Base-by-base conservation (phyloP, 2,113 vertebrate genomes). In the Siniperca chuatsi region DNA sequence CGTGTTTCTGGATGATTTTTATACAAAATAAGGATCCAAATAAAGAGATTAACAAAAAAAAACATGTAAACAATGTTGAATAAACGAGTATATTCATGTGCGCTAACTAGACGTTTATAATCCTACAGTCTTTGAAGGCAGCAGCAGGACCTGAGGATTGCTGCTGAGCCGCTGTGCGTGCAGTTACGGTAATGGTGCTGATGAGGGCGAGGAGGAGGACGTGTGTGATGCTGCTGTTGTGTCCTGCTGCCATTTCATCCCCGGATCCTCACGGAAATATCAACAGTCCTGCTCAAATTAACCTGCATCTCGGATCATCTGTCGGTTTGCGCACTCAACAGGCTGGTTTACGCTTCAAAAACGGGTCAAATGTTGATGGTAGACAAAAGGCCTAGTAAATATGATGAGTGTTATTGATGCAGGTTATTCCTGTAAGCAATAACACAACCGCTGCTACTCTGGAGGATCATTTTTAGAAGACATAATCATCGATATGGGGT, bases 101-200 rank as follows among this genome's bases (percentile, higher is more conserved):
- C 29, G 2, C 29, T 29, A 29, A 29, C 29, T 29, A 29, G 29
- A 29, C 29, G 1, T 29, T 29, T 29, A 29, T 29, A 29, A 29
- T 29, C 29, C 60, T n/a, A 8, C 69, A 25, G 73, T 1, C 42
- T 1, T 0, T 80, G 78, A 92, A 92, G 9, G 86, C 77, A 69
- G 37, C 91, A 74, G 13, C 58, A 46, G 48, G 72, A 55, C 9
- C 3, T 0, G 46, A 1, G 15, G 16, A 44, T 50, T 20, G 40
- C 2, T 2, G 10, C 9, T 87, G 95, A 86, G 82, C 92, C 3
- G 54, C 83, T 96, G 79, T 23, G 73, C 35, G 37, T 33, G 68
- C 70, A 66, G 90, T 96, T 97, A 96, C 96, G 95, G 96, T 90
- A 93, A 50, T 94, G 95, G 92, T 93, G 92, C 95, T 96, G 96